Conservation (phyloP, 2,797 vertebrate genomes). For the Hipposideros larvatus region DNA sequence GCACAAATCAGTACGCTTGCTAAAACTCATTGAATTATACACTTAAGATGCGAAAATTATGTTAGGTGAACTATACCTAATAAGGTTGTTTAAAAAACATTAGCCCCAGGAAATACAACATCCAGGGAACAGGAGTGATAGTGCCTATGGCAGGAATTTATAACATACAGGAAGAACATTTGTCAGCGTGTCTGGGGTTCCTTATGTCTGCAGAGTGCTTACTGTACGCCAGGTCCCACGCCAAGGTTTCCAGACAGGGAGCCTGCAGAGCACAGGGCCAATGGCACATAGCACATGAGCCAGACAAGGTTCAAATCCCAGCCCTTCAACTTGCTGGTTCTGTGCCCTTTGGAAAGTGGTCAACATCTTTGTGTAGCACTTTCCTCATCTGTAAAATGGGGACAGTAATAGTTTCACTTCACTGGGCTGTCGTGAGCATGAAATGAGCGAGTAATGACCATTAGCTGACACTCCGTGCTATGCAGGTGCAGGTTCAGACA, state of each 20-base stretch:
- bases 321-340: not conserved
- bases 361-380: not conserved
- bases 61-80: not conserved
- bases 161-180: accelerated
- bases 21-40: not conserved
- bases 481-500: accelerated
- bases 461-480: accelerated
- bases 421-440: not conserved
- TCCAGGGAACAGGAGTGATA: not conserved
- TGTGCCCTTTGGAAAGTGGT: not conserved
- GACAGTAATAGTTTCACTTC: not conserved
- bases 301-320: not conserved
- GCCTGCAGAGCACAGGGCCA: not conserved
- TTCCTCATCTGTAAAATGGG: not conserved
- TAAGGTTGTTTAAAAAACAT: not conserved
- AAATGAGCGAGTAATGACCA: not conserved
- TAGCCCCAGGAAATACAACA: not conserved
- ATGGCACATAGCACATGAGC: too few species aligned
- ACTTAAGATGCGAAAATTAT: not conserved
- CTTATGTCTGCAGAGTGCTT: too few species aligned
- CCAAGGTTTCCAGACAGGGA: not conserved
- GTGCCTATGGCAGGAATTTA: not conserved
- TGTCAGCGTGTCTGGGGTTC: not conserved
- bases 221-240: not conserved
- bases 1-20: not conserved